Evolutionary conservation across 2,888 invertebrate genomes (phyloP).

Genomic region (Tenthredo amoena): DNA sequence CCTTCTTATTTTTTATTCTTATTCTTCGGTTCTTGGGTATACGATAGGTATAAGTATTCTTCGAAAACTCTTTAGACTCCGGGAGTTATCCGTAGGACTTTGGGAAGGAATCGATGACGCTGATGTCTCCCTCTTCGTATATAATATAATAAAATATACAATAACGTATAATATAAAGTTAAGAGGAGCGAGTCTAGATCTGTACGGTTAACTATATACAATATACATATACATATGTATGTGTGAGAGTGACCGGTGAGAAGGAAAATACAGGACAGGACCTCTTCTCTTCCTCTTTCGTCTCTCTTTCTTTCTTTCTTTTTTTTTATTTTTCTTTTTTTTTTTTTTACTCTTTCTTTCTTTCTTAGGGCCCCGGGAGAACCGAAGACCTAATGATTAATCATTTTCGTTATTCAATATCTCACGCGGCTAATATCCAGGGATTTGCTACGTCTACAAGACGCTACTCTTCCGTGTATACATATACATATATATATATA

Average conservation of each 20-base stretch:
- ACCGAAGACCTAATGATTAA: constrained; percentile 49
- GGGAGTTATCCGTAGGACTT: not conserved
- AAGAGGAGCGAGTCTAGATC: not conserved
- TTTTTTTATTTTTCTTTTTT: not conserved
- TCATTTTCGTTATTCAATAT: constrained; percentile 51
- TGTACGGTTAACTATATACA: not conserved
- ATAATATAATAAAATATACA: not conserved
- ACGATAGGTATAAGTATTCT: not conserved
- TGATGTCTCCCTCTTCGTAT: not conserved
- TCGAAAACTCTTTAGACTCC: not conserved
- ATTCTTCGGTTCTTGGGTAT: not conserved
- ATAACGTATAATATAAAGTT: not conserved
- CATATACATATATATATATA: too few relatives aligned
- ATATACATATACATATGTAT: not conserved
- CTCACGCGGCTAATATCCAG: constrained; percentile 44
- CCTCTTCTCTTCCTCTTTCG: not conserved
- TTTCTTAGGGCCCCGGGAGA: not conserved
- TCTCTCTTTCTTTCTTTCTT: not conserved
- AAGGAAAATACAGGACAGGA: not conserved
- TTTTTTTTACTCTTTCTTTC: not conserved
- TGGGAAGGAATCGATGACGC: not conserved
- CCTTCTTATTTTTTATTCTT: not conserved
- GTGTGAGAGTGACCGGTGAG: constrained; percentile 10
- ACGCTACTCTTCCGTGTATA: not conserved
- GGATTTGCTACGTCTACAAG: constrained; percentile 37